Evolutionary conservation across 1,140 invertebrate species (phyloP), one percentile per base, ranked within the genome.

Genomic region (Oedothorax gibbosus): DNA sequence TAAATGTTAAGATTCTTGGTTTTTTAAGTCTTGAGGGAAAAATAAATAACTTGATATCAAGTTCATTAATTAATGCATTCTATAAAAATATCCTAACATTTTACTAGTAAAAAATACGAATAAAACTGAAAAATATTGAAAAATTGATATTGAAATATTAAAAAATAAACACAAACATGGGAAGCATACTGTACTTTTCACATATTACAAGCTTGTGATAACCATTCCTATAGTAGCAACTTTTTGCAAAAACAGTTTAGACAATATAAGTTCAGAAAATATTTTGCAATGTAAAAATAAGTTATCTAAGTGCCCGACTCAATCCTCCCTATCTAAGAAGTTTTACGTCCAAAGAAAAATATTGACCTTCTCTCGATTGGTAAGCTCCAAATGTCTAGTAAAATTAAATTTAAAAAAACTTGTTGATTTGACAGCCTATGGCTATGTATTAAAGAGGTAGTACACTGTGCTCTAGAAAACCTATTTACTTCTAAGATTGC

Each of bases 341-440:
- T 20, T 51, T 62, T 71, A 21, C 51, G 51, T 11, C 56, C 49
- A 81, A 82, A 50, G 68, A 73, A 57, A 21, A 73, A 82, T 82
- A 71, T 65, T 64, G 21, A 71, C 54, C 54, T 82, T 82, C 57
- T 82, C 77, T 73, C 80, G 20, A 64, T 82, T 62, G 62, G 20
- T 82, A 82, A 82, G 80, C 80, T 82, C 80, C 66, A 60, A 73
- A 72, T 20, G 62, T 82, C 80, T 82, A 82, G 65, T 64, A 71
- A 71, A 81, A 35, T 35, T 14, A 66, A 81, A 50, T 14, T 21
- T 11, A 2, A 35, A 54, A 73, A 65, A 60, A 62, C 68, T 49
- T 82, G 53, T 14, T 72, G 53, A 18, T 72, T 60, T 49, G 21
- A 60, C 60, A 73, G 53, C 69, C 78, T 73, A 82, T 73, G 35